These are phyloP conservation scores for Moxostoma hubbsi DNA, from an alignment of 2,797 vertebrate genomes.

Conservation along the genomic window DNA sequence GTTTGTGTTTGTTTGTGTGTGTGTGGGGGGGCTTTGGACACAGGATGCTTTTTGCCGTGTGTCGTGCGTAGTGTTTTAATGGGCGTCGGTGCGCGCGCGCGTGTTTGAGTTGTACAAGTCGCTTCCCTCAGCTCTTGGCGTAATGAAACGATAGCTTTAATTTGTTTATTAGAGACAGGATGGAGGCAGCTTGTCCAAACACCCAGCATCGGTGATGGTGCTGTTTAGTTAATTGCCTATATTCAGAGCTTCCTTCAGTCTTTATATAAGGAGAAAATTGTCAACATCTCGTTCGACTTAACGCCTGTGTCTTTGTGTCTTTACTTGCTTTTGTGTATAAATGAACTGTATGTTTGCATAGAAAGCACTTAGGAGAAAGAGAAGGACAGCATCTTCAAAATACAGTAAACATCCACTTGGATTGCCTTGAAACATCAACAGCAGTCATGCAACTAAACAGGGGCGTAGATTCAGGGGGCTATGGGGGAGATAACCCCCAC, in stretches of 20 bases:
- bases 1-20: constrained; percentile 1
- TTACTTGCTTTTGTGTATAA: constrained; percentile 2
- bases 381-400: constrained; percentile 15
- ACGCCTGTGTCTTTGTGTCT: constrained; percentile 21
- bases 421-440: background rate
- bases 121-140: constrained; percentile 28
- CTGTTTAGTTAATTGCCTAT: background rate
- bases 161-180: constrained; percentile 41
- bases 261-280: constrained; percentile 20
- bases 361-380: constrained; percentile 15
- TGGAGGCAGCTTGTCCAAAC: background rate
- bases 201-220: background rate
- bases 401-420: background rate
- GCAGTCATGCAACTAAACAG: background rate
- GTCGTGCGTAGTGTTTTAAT: constrained; percentile 62
- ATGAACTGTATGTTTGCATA: constrained; percentile 9
- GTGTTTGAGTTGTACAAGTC: constrained; percentile 33
- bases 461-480: too few species aligned
- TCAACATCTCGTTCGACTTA: constrained; percentile 32
- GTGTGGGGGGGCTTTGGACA: constrained; percentile 30
- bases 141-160: constrained; percentile 40
- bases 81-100: constrained; percentile 57
- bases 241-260: background rate
- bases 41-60: constrained; percentile 54
- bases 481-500: too few species aligned